Evolutionary conservation across 2,888 invertebrate genomes (phyloP).

Genomic region (Epirrhoe alternata): DNA sequence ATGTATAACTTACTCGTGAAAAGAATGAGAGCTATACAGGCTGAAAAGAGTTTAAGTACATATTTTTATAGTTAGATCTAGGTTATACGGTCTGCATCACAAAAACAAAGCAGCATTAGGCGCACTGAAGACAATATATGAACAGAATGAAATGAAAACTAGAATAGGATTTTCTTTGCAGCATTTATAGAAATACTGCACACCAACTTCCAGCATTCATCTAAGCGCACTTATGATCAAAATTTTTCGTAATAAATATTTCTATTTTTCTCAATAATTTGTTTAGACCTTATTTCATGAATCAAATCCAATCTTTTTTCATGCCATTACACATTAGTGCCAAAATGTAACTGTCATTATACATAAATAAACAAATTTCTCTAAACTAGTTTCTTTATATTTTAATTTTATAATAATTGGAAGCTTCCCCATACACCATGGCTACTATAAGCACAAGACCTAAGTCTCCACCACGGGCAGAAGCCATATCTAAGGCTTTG

Average conservation of each 20-base stretch:
- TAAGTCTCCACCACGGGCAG: slow-evolving; percentile 67
- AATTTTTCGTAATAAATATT: no score
- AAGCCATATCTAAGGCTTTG: slow-evolving; percentile 64
- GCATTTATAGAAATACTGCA: no score
- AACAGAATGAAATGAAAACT: no score
- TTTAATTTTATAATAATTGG: neutral
- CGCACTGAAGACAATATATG: no score
- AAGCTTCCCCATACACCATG: slow-evolving; percentile 14
- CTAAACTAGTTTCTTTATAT: neutral
- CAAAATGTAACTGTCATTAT: neutral
- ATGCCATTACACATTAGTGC: neutral
- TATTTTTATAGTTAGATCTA: no score
- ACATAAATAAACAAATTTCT: neutral
- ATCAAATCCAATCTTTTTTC: neutral
- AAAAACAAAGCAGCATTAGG: no score
- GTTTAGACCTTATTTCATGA: neutral
- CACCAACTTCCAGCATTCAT: no score
- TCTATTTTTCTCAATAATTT: no score
- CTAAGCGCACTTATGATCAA: no score
- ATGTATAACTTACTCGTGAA: neutral
- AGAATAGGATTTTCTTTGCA: no score
- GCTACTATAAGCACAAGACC: slow-evolving; percentile 59
- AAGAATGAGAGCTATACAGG: slow-evolving; percentile 5
- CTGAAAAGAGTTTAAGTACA: neutral
- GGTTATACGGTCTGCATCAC: no score